Conservation (phyloP, 2,797 vertebrate genomes). For the Setipinna tenuifilis region DNA sequence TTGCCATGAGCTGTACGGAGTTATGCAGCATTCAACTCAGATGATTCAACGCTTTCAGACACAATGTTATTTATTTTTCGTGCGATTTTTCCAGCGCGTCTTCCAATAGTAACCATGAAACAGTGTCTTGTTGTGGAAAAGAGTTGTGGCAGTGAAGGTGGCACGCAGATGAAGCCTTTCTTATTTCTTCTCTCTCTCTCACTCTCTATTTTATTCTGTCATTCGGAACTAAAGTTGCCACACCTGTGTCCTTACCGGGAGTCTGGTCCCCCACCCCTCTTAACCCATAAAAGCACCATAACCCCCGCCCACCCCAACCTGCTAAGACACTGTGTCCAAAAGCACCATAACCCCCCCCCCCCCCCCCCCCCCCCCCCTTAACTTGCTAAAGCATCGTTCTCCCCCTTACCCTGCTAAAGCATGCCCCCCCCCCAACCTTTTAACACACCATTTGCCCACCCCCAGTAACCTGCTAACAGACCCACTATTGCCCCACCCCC, state of each 20-base stretch:
- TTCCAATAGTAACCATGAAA: constrained; percentile 20
- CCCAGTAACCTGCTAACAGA: too few relatives aligned
- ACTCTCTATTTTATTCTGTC: constrained; percentile 50
- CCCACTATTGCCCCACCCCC: too few relatives aligned
- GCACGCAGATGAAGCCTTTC: background rate
- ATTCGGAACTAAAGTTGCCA: constrained; percentile 19
- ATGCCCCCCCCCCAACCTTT: too few relatives aligned
- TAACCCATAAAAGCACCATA: too few relatives aligned
- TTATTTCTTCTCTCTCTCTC: constrained; percentile 18
- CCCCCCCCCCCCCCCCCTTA: too few relatives aligned
- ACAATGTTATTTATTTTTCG: background rate
- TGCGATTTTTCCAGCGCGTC: constrained; percentile 16
- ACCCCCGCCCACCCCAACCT: too few relatives aligned
- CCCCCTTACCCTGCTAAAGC: too few relatives aligned
- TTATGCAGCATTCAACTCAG: background rate
- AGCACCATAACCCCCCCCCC: too few relatives aligned
- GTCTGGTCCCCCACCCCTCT: background rate
- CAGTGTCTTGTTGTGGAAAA: constrained; percentile 2
- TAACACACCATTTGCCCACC: too few relatives aligned
- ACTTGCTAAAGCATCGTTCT: too few relatives aligned
- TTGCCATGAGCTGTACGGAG: background rate
- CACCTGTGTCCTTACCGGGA: background rate
- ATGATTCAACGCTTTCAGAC: background rate
- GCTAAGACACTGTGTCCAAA: too few relatives aligned
- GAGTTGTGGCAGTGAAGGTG: background rate